Evolutionary conservation across 2,797 vertebrate genomes (phyloP), one percentile per base, ranked within the genome.

Genomic region (Poecilia gillii): DNA sequence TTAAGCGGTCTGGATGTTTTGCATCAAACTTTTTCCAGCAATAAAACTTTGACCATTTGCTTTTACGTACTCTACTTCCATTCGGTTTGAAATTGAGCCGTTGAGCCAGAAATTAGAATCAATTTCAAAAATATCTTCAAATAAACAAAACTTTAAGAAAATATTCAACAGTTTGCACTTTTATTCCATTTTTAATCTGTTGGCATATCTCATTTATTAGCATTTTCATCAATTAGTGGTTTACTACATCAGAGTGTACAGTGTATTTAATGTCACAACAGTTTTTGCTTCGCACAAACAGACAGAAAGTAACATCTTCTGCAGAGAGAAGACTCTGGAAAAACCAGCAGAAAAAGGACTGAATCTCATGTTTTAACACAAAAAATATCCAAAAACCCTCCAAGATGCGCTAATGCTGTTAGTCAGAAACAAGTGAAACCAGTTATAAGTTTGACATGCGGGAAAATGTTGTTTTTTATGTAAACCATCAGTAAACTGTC

Each of bases 181-280:
- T 93, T 91, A 91, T 90, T 92, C 31, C 43, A 73, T 79, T 83
- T 79, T 59, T 83, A 74, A 47, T 83, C 73, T 78, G 76, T 89
- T 88, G 82, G 45, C 74, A 78, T 90, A 85, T 84, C 53, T 81
- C 70, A 70, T 90, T 88, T 85, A 91, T 93, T 94, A 93, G 91
- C 93, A 92, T 85, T 86, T 89, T 84, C 25, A 86, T 86, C 88
- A 64, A 87, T 94, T 92, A 95, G 95, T 95, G 94, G 94, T 92
- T 93, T 89, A 90, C 92, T 86, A 92, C 76, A 90, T 87, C 84
- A 91, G 83, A 82, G 62, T 90, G 85, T 84, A 90, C 91, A 93
- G 92, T 87, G 91, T 85, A 84, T 85, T 85, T 81, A 84, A 57
- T 79, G 87, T 93, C 84, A 87, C 83, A 83, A 80, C 86, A 41